Conservation (phyloP, 2,113 vertebrate species). For the Synodontis membranacea region DNA sequence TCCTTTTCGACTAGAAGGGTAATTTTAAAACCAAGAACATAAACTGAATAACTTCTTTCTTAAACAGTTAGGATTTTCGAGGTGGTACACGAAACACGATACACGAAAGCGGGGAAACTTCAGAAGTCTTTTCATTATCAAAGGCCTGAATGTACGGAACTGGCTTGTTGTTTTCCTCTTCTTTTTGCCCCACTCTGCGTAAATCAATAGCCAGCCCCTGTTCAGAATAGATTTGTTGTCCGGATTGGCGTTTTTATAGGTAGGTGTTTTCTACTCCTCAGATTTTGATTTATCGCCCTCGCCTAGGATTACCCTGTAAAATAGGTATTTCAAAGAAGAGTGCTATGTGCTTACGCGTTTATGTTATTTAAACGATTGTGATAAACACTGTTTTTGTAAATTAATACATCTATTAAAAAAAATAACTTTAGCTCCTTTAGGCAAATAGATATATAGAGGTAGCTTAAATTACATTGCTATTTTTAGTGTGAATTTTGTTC, state of each 20-base stretch:
- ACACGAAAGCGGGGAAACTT: conserved; percentile 39
- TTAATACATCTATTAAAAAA: background rate
- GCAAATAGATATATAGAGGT: background rate
- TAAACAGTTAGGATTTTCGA: conserved; percentile 34
- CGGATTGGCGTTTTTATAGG: conserved; percentile 60
- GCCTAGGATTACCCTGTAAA: conserved; percentile 34
- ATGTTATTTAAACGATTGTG: conserved; percentile 20
- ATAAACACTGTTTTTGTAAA: conserved; percentile 1
- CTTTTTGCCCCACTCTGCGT: conserved; percentile 44
- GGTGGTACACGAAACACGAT: conserved; percentile 13
- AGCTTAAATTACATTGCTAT: background rate
- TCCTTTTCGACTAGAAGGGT: background rate
- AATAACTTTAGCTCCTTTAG: background rate
- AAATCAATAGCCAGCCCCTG: conserved; percentile 51
- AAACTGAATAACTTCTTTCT: conserved; percentile 15
- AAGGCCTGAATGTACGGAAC: conserved; percentile 45
- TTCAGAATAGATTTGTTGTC: conserved; percentile 46
- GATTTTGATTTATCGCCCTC: conserved; percentile 46
- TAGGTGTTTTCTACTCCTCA: conserved; percentile 62
- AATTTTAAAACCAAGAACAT: conserved; percentile 20
- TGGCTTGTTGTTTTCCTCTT: conserved; percentile 39
- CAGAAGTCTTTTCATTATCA: conserved; percentile 43
- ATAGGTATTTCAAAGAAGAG: conserved; percentile 17
- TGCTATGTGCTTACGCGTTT: conserved; percentile 8
- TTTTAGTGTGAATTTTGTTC: background rate